Conservation (phyloP, 2,888 invertebrate genomes). For the Cinara cedri region DNA sequence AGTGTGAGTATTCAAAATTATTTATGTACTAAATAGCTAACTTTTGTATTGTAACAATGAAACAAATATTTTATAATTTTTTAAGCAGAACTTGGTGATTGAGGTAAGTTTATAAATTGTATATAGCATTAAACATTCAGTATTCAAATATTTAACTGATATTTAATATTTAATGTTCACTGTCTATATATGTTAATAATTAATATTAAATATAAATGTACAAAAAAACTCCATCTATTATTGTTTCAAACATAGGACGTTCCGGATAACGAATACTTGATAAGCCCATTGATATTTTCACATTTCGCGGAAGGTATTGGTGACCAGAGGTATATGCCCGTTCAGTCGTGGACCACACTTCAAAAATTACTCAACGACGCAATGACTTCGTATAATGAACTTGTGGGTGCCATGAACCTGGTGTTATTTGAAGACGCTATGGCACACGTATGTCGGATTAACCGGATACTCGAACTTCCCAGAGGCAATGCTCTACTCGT, state of each 20-base stretch:
- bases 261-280: slow-evolving; percentile 75
- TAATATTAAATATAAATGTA: too few species aligned
- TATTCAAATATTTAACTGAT: background rate
- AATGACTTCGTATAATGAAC: slow-evolving; percentile 83
- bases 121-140: background rate
- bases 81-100: slow-evolving; percentile 53
- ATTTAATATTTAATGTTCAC: too few species aligned
- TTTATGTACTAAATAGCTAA: background rate
- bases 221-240: background rate
- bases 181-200: too few species aligned
- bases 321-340: slow-evolving; percentile 87
- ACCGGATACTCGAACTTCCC: slow-evolving; percentile 88
- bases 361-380: slow-evolving; percentile 80
- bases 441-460: slow-evolving; percentile 90
- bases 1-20: slow-evolving; percentile 58
- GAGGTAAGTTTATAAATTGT: slow-evolving; percentile 52
- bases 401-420: slow-evolving; percentile 87
- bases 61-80: slow-evolving; percentile 3
- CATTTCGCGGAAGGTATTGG: slow-evolving; percentile 92
- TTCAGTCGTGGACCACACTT: slow-evolving; percentile 74
- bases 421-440: slow-evolving; percentile 95
- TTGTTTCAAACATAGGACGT: slow-evolving; percentile 66
- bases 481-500: slow-evolving; percentile 90
- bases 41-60: background rate
- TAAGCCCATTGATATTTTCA: slow-evolving; percentile 83